Evolutionary conservation across 1,140 invertebrate genomes (phyloP), one percentile per base, ranked within the genome.

Genomic region (Megalopta genalis): DNA sequence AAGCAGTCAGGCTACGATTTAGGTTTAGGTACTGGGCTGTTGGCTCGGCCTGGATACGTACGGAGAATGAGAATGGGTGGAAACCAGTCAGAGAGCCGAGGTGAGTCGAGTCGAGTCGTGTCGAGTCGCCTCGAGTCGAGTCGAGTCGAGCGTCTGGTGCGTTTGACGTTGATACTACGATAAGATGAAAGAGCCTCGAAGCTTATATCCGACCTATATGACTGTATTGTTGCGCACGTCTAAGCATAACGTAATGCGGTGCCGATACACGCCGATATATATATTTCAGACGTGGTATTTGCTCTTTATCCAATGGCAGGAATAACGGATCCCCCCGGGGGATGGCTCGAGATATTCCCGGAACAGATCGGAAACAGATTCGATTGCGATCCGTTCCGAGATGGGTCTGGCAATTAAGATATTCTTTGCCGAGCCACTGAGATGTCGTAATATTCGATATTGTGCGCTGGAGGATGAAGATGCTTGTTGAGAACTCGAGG

Each of bases 141-240:
- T n/a, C 63, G 87, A 84, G 77, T 82, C 80, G 88, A 75, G 90
- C 87, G 88, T 87, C 90, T 90, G 89, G 90, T 92, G 92, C 88
- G 88, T 92, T 92, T 92, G 92, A 93, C 92, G 91, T 93, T 93
- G 92, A 93, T 92, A 92, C 91, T 89, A 87, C 87, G 92, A 92
- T 93, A 93, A 93, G 91, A 92, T 92, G 91, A 93, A 93, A 93
- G 91, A 92, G 90, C 88, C 88, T 89, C 87, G 88, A 89, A 90
- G 90, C 90, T 91, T 92, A 91, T 91, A 92, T 91, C 90, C 87
- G 87, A 90, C 87, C 90, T 91, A 90, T 91, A 90, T 88, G 88
- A 88, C 86, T 89, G 90, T 91, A 90, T 91, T 90, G 90, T 90
- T 90, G 89, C 88, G 88, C 90, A 90, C 86, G 90, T 90, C 90